Conservation (phyloP, 2,888 invertebrate genomes). For the Quadroppia sp. region DNA sequence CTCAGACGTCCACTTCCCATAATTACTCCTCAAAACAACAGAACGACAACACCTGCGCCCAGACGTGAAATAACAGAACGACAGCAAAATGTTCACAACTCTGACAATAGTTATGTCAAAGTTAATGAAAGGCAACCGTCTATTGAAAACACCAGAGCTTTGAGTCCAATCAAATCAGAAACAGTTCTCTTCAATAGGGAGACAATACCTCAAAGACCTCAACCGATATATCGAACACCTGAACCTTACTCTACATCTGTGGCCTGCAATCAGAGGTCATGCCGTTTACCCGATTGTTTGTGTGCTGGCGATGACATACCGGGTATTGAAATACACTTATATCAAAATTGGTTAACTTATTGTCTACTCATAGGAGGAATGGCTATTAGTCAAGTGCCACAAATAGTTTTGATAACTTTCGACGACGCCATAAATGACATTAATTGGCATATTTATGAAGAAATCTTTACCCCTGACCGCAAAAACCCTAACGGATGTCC, state of each 20-base stretch:
- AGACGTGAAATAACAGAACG: background rate
- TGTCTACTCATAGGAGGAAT: constrained; percentile 63
- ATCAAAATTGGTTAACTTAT: constrained; percentile 61
- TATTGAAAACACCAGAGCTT: background rate
- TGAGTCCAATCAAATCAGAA: background rate
- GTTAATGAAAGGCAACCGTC: background rate
- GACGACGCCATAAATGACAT: constrained; percentile 93
- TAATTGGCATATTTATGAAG: constrained; percentile 83
- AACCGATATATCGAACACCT: constrained; percentile 48
- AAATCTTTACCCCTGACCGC: constrained; percentile 53
- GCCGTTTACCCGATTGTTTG: constrained; percentile 80
- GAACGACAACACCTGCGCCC: constrained; percentile 14
- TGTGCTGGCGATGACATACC: constrained; percentile 86
- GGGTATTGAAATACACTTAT: constrained; percentile 60
- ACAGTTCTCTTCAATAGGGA: background rate
- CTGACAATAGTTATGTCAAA: background rate
- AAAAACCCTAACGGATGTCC: constrained; percentile 58
- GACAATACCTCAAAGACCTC: constrained; percentile 47
- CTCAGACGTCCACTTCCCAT: background rate
- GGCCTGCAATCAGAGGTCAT: constrained; percentile 84
- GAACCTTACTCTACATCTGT: constrained; percentile 52
- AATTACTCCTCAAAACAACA: background rate
- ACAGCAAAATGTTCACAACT: background rate
- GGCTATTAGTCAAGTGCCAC: constrained; percentile 77
- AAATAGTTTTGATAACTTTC: constrained; percentile 85